Evolutionary conservation across 2,888 invertebrate genomes (phyloP), one percentile per base, ranked within the genome.

Genomic region (Yponomeuta sedellus): DNA sequence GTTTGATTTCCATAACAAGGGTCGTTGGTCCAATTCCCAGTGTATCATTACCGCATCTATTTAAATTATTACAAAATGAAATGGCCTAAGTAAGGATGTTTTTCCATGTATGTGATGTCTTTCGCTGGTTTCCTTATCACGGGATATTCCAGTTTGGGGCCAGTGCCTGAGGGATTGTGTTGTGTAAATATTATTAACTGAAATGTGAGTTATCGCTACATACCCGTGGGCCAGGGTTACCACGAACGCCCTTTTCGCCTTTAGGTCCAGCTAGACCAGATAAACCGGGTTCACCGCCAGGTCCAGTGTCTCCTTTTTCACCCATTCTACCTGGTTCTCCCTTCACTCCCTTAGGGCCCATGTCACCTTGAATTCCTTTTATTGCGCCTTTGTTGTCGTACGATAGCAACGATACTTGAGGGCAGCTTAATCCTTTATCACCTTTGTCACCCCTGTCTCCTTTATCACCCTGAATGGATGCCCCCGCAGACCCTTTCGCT

Each of bases 221-320:
- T 92, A 97, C 97, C 82, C 96, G 92, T 73, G 94, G 93, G 69
- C 97, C 97, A 40, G 96, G 94, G 66, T 94, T 93, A 71, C 97
- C 97, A 61, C 94, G 93, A 71, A 97, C 87, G 71, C 98, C 98
- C 77, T 98, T 98, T 88, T 98, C 98, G 74, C 98, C 98, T 80
- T 95, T 96, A 71, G 91, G 85, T 65, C 96, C 96, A 65, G 85
- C 71, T 67, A 82, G 80, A 61, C 96, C 96, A 16, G 93, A 81
- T 66, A 92, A 78, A 61, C 97, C 97, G 72, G 93, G 92, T 72
- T 94, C 94, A 66, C 97, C 97, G 70, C 92, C 91, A 0, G 88
- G 83, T 28, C 97, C 97, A 4, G 92, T 88, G 68, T 94, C 94
- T 67, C 97, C 97, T 74, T 94, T 94, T 65, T 91, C 92, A 44